Evolutionary conservation across 2,113 vertebrate genomes (phyloP).

Genomic region (Eudyptes chrysolophus): DNA sequence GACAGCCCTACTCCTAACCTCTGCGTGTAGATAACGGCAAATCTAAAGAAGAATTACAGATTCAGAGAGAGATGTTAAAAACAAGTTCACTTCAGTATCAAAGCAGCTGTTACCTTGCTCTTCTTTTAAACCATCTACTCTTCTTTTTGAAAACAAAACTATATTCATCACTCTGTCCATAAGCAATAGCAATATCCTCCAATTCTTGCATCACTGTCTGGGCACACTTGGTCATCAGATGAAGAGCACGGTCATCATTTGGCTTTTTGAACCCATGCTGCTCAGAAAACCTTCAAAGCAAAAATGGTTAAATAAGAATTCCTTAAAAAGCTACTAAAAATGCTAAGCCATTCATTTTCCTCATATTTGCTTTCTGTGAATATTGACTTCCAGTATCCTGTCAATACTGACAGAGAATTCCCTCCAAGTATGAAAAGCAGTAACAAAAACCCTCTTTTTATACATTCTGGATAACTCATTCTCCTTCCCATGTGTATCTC

Average conservation of each 20-base stretch:
- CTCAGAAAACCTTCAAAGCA: slow-evolving; percentile 86
- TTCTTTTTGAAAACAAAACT: slow-evolving; percentile 95
- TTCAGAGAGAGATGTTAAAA: background rate
- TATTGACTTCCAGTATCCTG: background rate
- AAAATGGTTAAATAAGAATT: background rate
- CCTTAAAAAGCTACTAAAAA: background rate
- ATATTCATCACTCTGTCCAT: slow-evolving; percentile 97
- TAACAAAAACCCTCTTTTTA: background rate
- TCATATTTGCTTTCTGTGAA: background rate
- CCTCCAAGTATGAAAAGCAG: background rate
- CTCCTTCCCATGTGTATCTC: background rate
- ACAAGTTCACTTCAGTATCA: background rate
- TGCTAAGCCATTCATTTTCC: background rate
- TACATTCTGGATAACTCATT: background rate
- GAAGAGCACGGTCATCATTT: slow-evolving; percentile 89
- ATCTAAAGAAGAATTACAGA: background rate
- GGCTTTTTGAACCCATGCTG: slow-evolving; percentile 91
- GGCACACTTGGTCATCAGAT: slow-evolving; percentile 88
- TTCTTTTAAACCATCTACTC: slow-evolving; percentile 93
- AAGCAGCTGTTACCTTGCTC: slow-evolving; percentile 85
- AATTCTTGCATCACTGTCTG: slow-evolving; percentile 91
- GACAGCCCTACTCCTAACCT: background rate
- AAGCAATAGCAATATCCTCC: slow-evolving; percentile 89
- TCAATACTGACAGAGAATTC: background rate
- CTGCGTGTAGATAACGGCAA: background rate